These are phyloP conservation scores for Choristoneura fumiferana DNA, from an alignment of 1,140 invertebrate species.

Conservation along the genomic window DNA sequence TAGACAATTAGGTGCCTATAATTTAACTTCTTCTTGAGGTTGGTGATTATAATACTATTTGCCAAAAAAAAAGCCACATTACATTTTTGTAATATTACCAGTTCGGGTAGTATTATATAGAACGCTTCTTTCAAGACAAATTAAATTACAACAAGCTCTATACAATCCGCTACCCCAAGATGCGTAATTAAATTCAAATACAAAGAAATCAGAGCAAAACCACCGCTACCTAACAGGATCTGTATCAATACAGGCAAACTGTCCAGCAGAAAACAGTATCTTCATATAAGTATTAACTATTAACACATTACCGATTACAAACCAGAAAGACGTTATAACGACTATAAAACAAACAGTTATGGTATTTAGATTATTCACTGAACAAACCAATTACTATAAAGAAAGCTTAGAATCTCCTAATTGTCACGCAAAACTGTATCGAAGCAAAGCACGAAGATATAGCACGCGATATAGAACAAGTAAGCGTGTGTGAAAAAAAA, in stretches of 20 bases:
- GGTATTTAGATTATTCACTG: not conserved
- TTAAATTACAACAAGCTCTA: no score
- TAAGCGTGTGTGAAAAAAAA: slow-evolving; percentile 10
- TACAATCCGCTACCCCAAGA: slow-evolving; percentile 1
- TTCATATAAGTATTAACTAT: not conserved
- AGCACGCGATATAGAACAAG: slow-evolving; percentile 21
- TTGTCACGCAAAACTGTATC: slow-evolving; percentile 10
- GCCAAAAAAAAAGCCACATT: no score
- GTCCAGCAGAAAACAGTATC: not conserved
- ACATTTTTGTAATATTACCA: no score
- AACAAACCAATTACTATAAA: not conserved
- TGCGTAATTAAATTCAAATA: slow-evolving; percentile 15
- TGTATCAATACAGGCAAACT: slow-evolving; percentile 1
- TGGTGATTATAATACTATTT: no score
- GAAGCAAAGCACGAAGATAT: slow-evolving; percentile 8
- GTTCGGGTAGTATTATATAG: no score
- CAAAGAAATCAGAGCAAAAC: slow-evolving; percentile 17
- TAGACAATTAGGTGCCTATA: no score
- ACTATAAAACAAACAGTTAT: not conserved
- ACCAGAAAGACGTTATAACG: not conserved
- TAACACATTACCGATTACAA: not conserved
- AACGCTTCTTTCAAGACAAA: no score
- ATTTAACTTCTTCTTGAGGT: no score
- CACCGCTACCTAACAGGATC: slow-evolving; percentile 13
- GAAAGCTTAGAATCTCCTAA: slow-evolving; percentile 16